Conservation (phyloP, 2,113 vertebrate genomes). For the Leuciscus idus region DNA sequence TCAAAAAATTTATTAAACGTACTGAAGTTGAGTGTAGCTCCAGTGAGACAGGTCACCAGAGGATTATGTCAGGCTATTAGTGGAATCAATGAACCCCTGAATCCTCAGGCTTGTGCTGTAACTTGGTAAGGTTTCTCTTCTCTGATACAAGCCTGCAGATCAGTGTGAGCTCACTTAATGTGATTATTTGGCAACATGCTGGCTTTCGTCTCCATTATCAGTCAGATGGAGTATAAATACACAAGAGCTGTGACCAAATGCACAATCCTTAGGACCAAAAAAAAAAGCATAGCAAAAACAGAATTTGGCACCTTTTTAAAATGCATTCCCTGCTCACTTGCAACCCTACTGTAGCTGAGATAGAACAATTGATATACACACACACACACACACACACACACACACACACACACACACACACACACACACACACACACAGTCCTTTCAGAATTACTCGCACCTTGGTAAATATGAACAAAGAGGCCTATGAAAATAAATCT, state of each 20-base stretch:
- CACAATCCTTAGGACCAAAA: background rate
- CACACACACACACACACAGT: no score
- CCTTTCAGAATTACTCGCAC: no score
- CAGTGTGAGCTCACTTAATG: slow-evolving; percentile 17
- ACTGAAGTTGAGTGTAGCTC: background rate
- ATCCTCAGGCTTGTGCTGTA: slow-evolving; percentile 18
- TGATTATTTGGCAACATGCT: slow-evolving; percentile 14
- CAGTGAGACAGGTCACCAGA: background rate
- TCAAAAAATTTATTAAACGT: background rate
- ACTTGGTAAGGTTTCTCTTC: background rate
- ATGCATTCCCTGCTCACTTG: background rate
- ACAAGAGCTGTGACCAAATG: background rate
- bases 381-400: no score
- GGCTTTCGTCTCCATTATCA: slow-evolving; percentile 11
- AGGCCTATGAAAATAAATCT: no score
- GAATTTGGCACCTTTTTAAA: background rate
- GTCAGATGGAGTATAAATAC: background rate
- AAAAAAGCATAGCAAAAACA: background rate
- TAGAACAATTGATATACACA: background rate
- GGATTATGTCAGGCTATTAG: slow-evolving; percentile 19
- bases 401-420: no score
- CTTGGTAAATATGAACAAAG: no score
- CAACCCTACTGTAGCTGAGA: background rate
- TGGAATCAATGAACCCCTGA: background rate
- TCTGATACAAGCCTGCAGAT: slow-evolving; percentile 17